Percentiles rank a stretch among this genome's conserved stretches.
phyloP scores from a whole-genome alignment of 2,797 vertebrate genomes.

The Phoxinus dragarum region DNA sequence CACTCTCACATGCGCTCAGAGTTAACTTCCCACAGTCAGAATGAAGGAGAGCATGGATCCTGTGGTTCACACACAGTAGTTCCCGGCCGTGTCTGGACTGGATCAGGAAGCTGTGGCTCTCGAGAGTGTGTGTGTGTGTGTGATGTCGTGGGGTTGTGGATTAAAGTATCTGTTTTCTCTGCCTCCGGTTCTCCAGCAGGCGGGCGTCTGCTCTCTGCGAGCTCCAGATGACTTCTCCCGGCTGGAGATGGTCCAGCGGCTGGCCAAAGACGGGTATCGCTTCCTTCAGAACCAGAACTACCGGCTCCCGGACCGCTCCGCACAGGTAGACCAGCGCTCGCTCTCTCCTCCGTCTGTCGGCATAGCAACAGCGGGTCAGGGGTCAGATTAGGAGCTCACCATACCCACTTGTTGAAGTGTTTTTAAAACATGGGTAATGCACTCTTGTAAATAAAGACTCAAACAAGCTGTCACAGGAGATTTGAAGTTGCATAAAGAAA shows the following conservation, averaged over 20 bases:
- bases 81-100: conserved; percentile 9
- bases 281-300: conserved; percentile 90
- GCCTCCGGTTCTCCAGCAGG: conserved; percentile 91
- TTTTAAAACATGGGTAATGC: too few species aligned
- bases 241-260: conserved; percentile 91
- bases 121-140: neutral
- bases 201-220: conserved; percentile 86
- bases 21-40: conserved; percentile 33
- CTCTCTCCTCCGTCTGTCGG: neutral
- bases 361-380: conserved; percentile 11
- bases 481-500: neutral
- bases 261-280: conserved; percentile 90
- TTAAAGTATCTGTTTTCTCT: conserved; percentile 93
- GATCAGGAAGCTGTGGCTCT: neutral
- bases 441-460: neutral
- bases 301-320: conserved; percentile 81
- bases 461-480: neutral
- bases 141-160: conserved; percentile 95
- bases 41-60: conserved; percentile 62
- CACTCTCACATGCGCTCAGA: conserved; percentile 32
- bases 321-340: conserved; percentile 69
- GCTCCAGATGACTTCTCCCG: conserved; percentile 89
- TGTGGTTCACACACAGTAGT: conserved; percentile 1
- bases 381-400: neutral
- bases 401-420: neutral